Evolutionary conservation across 2,113 vertebrate genomes (phyloP).

Genomic region (Ochotona princeps): DNA sequence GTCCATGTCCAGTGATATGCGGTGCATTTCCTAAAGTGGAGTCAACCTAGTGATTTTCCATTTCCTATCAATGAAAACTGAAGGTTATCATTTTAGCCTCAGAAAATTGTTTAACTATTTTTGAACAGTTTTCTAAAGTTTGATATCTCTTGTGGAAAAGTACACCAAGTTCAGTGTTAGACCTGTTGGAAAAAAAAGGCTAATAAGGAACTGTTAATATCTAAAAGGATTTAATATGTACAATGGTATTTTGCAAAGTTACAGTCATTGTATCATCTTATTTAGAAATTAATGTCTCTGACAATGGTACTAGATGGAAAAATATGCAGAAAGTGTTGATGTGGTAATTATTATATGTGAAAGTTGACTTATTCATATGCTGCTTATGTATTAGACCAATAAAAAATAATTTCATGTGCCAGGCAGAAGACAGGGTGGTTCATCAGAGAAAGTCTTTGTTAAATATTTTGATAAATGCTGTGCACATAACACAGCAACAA

Average conservation of each 20-base stretch:
- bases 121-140: slow-evolving; percentile 12
- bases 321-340: not conserved
- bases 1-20: not conserved
- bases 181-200: not conserved
- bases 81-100: slow-evolving; percentile 17
- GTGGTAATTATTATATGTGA: slow-evolving; percentile 30
- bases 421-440: not conserved
- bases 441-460: not conserved
- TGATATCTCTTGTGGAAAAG: slow-evolving; percentile 16
- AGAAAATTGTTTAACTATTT: slow-evolving; percentile 17
- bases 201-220: not conserved
- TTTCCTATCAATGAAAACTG: slow-evolving; percentile 41
- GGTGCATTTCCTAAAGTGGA: not conserved
- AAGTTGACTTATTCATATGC: not conserved
- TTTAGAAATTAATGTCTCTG: not conserved
- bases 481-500: not conserved
- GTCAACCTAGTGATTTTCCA: not conserved
- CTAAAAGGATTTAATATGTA: not conserved
- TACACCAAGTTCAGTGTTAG: not conserved
- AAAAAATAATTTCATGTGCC: slow-evolving; percentile 7
- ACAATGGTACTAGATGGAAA: not conserved
- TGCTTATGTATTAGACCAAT: slow-evolving; percentile 6
- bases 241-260: not conserved
- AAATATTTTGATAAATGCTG: not conserved
- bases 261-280: not conserved